A percentile compares a stretch with the other conserved stretches of the same genome.
These are phyloP conservation scores for Pandion haliaetus DNA, from an alignment of 2,113 vertebrate genomes.

Conservation along the genomic window DNA sequence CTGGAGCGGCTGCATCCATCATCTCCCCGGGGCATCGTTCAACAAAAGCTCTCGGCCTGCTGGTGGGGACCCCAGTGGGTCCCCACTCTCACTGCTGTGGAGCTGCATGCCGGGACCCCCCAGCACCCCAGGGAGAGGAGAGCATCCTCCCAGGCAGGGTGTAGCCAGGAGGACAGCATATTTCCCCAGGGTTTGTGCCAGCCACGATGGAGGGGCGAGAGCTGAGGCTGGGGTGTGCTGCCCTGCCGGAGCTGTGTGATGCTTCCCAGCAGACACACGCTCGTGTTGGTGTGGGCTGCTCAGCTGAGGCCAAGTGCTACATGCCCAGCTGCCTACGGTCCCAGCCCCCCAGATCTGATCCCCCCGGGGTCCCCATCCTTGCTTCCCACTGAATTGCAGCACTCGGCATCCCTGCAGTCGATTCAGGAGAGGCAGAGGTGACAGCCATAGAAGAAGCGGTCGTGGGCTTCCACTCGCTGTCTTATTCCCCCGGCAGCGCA, in stretches of 20 bases:
- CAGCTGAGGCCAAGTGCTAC: background rate
- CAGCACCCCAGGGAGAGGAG: rapidly evolving
- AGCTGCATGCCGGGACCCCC: background rate
- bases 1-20: background rate
- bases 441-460: background rate
- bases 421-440: background rate
- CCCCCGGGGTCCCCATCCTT: background rate
- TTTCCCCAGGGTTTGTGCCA: background rate
- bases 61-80: background rate
- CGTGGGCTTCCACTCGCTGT: background rate
- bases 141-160: background rate
- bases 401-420: background rate
- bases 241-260: rapidly evolving
- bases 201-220: rapidly evolving
- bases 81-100: background rate
- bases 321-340: background rate
- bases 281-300: background rate
- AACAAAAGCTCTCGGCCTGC: background rate
- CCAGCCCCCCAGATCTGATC: background rate
- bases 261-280: background rate
- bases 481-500: background rate
- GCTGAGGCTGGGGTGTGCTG: rapidly evolving
- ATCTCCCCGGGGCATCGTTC: background rate
- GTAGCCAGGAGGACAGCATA: background rate
- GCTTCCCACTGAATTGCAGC: background rate